Percentiles rank a stretch among this genome's conserved stretches.
These are phyloP conservation scores for Cerceris rybyensis DNA, from an alignment of 2,888 invertebrate genomes.

Conservation along the genomic window DNA sequence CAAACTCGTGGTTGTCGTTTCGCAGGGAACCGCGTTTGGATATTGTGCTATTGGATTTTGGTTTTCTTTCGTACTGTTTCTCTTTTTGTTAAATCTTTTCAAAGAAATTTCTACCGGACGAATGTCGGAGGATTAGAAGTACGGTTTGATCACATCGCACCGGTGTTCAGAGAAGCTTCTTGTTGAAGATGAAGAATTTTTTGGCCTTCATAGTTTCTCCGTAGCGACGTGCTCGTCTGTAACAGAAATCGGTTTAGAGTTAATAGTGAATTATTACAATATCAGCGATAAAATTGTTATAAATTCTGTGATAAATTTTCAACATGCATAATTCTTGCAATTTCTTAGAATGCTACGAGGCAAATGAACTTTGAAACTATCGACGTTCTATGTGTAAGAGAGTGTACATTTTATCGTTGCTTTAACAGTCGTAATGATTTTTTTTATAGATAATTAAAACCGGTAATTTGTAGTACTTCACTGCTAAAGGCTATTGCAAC, in stretches of 20 bases:
- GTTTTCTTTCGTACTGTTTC: neutral
- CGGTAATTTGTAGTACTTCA: too few relatives aligned
- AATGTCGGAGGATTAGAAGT: neutral
- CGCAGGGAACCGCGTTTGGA: neutral
- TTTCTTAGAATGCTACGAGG: too few relatives aligned
- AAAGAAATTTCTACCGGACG: neutral
- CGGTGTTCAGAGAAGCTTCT: constrained; percentile 66
- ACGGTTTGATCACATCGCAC: constrained; percentile 20
- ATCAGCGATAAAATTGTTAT: too few relatives aligned
- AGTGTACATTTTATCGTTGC: too few relatives aligned
- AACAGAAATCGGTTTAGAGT: constrained; percentile 10
- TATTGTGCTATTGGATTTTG: neutral
- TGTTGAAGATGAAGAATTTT: constrained; percentile 71
- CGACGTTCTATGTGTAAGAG: too few relatives aligned
- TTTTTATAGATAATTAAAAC: too few relatives aligned
- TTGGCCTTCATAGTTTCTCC: constrained; percentile 68
- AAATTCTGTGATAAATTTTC: too few relatives aligned
- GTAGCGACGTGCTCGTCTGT: constrained; percentile 35
- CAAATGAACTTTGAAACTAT: too few relatives aligned
- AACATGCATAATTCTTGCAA: too few relatives aligned
- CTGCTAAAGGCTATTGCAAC: too few relatives aligned
- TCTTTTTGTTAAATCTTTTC: neutral
- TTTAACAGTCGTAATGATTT: too few relatives aligned
- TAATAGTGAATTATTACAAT: neutral
- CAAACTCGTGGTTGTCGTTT: neutral